Evolutionary conservation across 2,888 invertebrate genomes (phyloP).

Genomic region (Macrophya annulata): DNA sequence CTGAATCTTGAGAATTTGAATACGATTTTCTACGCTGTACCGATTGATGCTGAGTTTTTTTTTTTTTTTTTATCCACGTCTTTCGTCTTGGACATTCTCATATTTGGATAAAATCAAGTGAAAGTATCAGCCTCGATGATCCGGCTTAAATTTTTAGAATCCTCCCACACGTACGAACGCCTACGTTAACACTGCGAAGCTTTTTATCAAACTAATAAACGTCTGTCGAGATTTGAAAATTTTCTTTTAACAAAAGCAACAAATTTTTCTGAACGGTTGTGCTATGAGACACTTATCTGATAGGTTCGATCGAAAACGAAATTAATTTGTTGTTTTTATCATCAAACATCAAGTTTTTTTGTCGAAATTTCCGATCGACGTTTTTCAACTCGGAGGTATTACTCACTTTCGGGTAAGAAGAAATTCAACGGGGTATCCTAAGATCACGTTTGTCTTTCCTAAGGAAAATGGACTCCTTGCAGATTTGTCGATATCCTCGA

Average conservation of each 20-base stretch:
- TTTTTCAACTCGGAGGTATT: background rate
- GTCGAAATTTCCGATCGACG: background rate
- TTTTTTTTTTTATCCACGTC: constrained; percentile 12
- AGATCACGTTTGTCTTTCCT: constrained; percentile 29
- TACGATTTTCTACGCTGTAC: constrained; percentile 41
- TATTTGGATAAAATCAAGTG: constrained; percentile 28
- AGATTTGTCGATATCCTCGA: constrained; percentile 42
- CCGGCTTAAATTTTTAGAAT: constrained; percentile 31
- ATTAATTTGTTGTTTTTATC: background rate
- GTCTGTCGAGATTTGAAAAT: background rate
- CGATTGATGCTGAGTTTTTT: constrained; percentile 3
- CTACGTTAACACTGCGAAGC: background rate
- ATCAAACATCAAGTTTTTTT: background rate
- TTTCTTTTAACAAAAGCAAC: background rate
- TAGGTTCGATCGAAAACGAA: background rate
- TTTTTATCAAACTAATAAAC: background rate
- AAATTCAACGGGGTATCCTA: constrained; percentile 10
- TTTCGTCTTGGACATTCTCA: background rate
- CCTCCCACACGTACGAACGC: background rate
- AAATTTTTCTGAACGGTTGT: background rate
- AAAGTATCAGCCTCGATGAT: constrained; percentile 25
- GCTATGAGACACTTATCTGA: background rate
- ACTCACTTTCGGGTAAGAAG: background rate
- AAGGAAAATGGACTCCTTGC: constrained; percentile 29
- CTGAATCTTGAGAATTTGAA: constrained; percentile 32